These are phyloP conservation scores for Merodon equestris DNA, from an alignment of 2,888 invertebrate genomes.

Conservation along the genomic window DNA sequence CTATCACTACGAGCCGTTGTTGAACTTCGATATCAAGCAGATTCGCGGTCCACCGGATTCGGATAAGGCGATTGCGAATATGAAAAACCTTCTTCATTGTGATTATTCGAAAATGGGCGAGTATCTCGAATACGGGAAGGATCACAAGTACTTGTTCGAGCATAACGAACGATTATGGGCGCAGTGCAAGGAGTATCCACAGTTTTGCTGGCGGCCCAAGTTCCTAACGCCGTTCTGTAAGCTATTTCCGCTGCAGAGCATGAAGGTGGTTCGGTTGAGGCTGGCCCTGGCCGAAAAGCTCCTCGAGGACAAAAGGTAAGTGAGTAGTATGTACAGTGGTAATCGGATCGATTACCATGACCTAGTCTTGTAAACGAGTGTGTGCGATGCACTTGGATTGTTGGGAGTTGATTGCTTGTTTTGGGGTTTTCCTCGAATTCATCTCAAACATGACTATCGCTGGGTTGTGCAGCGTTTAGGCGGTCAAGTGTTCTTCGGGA, in stretches of 20 bases:
- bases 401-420: background rate
- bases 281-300: constrained; percentile 86
- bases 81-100: constrained; percentile 87
- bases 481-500: background rate
- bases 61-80: constrained; percentile 83
- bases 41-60: constrained; percentile 87
- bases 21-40: constrained; percentile 90
- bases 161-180: constrained; percentile 92
- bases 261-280: constrained; percentile 91
- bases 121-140: constrained; percentile 88
- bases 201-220: constrained; percentile 84
- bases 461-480: background rate
- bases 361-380: too few species aligned
- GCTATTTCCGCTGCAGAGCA: constrained; percentile 92
- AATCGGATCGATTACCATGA: too few species aligned
- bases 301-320: constrained; percentile 86
- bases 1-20: constrained; percentile 93
- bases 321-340: constrained; percentile 65
- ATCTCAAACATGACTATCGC: background rate
- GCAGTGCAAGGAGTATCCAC: constrained; percentile 85
- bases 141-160: constrained; percentile 88
- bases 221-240: constrained; percentile 89
- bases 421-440: too few species aligned
- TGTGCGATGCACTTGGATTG: too few species aligned
- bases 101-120: constrained; percentile 86